Evolutionary conservation across 2,797 vertebrate genomes (phyloP).

Genomic region (Oophaga sylvatica): DNA sequence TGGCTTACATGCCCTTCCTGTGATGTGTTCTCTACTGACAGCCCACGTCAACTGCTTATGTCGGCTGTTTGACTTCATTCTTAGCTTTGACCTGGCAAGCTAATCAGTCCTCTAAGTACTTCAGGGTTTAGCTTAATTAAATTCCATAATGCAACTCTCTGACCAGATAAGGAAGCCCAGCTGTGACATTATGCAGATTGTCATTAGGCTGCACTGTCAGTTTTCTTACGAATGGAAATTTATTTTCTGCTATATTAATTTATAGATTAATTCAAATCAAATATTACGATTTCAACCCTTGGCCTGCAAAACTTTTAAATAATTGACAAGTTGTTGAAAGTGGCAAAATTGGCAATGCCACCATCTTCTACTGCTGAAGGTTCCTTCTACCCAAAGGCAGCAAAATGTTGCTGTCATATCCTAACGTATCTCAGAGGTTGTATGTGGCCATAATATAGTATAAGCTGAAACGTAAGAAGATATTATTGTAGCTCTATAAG

Average conservation of each 20-base stretch:
- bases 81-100: constrained; percentile 58
- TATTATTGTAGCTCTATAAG: no score
- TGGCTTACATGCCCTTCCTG: constrained; percentile 25
- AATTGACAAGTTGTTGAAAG: neutral
- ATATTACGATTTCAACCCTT: neutral
- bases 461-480: neutral
- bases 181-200: neutral
- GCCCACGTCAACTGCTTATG: constrained; percentile 35
- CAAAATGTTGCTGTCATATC: neutral
- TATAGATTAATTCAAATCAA: neutral
- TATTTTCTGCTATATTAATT: neutral
- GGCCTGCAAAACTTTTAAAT: neutral
- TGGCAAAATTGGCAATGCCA: neutral
- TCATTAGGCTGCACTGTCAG: neutral
- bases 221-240: neutral
- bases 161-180: constrained; percentile 39
- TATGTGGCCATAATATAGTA: neutral
- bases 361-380: neutral
- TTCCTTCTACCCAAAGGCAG: neutral
- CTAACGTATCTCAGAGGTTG: neutral
- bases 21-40: constrained; percentile 41
- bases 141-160: constrained; percentile 52
- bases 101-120: constrained; percentile 57
- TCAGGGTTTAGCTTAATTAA: constrained; percentile 56
- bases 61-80: constrained; percentile 49